Percentiles rank a stretch among this genome's conserved stretches.
phyloP scores from a whole-genome alignment of 2,797 vertebrate species.

The Sciaenops ocellatus region DNA sequence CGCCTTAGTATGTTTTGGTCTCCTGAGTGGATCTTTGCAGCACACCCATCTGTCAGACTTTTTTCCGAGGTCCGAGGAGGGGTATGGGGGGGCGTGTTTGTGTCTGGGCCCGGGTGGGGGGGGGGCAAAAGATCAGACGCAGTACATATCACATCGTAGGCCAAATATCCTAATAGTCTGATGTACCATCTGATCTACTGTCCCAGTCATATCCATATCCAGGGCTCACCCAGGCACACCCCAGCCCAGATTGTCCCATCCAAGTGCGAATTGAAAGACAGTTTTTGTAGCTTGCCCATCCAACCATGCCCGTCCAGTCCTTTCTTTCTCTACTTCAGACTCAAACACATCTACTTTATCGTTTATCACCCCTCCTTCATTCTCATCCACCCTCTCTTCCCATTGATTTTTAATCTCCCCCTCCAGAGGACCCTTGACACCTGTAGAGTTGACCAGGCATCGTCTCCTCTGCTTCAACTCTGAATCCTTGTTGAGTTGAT shows the following conservation, averaged over 20 bases:
- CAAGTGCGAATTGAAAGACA: conserved; percentile 15
- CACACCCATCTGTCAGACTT: conserved; percentile 78
- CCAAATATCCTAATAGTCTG: conserved; percentile 72
- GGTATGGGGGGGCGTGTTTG: conserved; percentile 62
- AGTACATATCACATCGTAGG: conserved; percentile 68
- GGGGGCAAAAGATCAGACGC: conserved; percentile 62
- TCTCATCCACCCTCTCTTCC: conserved; percentile 17
- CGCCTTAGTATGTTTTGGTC: conserved; percentile 79
- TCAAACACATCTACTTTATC: conserved; percentile 16
- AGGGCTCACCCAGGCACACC: conserved; percentile 37
- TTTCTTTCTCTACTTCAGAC: conserved; percentile 14
- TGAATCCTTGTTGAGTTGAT: neutral
- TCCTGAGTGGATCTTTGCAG: conserved; percentile 76
- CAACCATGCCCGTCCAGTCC: neutral
- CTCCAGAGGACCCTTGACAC: conserved; percentile 58
- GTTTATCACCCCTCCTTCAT: neutral
- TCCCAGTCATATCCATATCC: conserved; percentile 61
- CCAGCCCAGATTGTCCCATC: conserved; percentile 36
- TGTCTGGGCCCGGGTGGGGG: conserved; percentile 61
- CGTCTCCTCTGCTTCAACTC: neutral
- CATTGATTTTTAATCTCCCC: neutral
- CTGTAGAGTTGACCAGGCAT: conserved; percentile 65
- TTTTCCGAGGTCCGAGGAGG: conserved; percentile 60
- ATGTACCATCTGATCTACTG: conserved; percentile 67
- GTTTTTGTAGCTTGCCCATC: neutral